Base-by-base conservation (phyloP, 2,797 vertebrate species). In the Decapterus maruadsi region DNA sequence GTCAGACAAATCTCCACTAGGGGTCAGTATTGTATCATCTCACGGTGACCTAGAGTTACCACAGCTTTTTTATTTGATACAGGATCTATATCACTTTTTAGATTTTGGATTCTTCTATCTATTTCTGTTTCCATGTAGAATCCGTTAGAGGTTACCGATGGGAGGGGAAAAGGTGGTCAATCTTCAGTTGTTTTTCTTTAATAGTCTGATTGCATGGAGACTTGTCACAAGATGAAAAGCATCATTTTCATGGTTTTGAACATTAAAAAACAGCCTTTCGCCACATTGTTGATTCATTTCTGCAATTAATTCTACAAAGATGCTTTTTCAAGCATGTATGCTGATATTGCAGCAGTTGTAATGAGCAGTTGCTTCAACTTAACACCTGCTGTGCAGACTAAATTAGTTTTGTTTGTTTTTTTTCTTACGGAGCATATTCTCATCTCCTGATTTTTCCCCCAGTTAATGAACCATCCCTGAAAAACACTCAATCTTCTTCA, bases 11-110 rank as follows among this genome's bases (percentile, higher is more conserved):
- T 0, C 1, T 43, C 67, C 94, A 89, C 87, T 86, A 91, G 93
- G 62, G 73, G 91, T 63, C 92, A 92, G 86, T 84, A 26, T 89
- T 85, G 86, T 51, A 89, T 68, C 58, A 88, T 10, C 4, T 42
- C 20, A 48, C 4, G 14, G 36, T 17, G 14, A 8, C 12, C 4
- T 22, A 8, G 14, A 8, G 1, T 8, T 42, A n/a, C 38, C 13
- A 3, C 1, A 20, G n/a, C 40, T 72, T 22, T 50, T 31, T 26
- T 4, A 26, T 51, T 59, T 43, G 2, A 17, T 13, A 31, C 42
- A 17, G 11, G 40, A 31, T 43, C 4, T 36, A 2, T 34, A 9
- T 8, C 31, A 31, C 29, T 26, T 26, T 26, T 26, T 26, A 9
- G 19, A 22, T n/a, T 59, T 60, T 63, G 8, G 8, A 29, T 0